Base-by-base conservation (phyloP, 2,113 vertebrate species). In the Cryptomyrus ogoouensis region DNA sequence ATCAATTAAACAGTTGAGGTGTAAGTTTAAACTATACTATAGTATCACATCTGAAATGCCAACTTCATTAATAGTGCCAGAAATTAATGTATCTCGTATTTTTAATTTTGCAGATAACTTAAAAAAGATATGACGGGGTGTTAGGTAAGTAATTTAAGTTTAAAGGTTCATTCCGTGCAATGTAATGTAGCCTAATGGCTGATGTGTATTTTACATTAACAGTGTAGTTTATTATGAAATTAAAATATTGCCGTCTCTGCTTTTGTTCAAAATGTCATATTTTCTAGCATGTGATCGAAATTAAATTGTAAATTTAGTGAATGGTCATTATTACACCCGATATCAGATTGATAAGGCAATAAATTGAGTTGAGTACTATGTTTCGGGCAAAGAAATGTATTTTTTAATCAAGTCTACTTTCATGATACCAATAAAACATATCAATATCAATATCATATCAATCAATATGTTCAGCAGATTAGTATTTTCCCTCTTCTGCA, bases 401-500 rank as follows among this genome's bases (percentile, higher is more conserved):
- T 10, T 49, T 31, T 35, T 19, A 89, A 24, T 77, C 35, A 77
- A 39, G 42, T n/a, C 24, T 8, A 42, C 83, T 42, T 47, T 84
- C 19, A n/a, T 47, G 19, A 46, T 84, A 13, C 47, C 44, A 47
- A 24, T n/a, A 47, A 47, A 39, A 89, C 83, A 47, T 50, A 92
- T 91, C 88, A 87, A 89, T 89, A 87, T 47, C 47, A 49, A 52
- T 52, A 52, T 15, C 13, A 52, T 52, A 52, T 17, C 13, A 52
- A 90, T 92, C 91, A 80, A 89, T 89, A 66, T 89, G 88, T 90
- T 89, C 62, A 88, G 42, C 89, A 52, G 70, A 77, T 77, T 35
- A 35, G 10, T 42, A 80, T 80, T 80, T 3, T 15, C 35, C 4
- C 12, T 39, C 35, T 70, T 70, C 62, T 70, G 62, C 10, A 27